phyloP scores from a whole-genome alignment of 2,888 invertebrate species.

The Xestia sexstrigata region DNA sequence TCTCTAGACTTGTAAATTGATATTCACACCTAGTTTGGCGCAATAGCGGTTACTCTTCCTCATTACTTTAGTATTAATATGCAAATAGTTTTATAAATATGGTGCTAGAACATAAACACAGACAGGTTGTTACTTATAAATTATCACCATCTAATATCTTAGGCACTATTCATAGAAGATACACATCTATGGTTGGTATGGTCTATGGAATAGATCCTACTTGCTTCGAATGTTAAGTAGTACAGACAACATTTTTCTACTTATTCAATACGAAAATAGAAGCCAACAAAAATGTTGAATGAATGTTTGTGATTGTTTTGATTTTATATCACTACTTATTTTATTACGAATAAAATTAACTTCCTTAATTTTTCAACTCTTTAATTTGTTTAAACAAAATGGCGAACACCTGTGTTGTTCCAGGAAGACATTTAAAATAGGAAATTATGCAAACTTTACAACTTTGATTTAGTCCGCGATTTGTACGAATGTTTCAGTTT shows the following conservation, averaged over 20 bases:
- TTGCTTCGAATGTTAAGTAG: slow-evolving; percentile 38
- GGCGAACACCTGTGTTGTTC: not conserved
- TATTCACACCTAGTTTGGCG: not conserved
- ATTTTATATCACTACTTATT: not conserved
- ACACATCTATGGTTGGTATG: slow-evolving; percentile 42
- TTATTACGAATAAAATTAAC: not conserved
- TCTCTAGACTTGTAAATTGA: slow-evolving; percentile 4
- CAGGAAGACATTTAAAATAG: not conserved
- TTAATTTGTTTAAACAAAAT: not conserved
- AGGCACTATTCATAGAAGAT: slow-evolving; percentile 49
- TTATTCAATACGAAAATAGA: not conserved
- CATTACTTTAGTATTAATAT: slow-evolving; percentile 24
- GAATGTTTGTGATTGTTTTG: not conserved
- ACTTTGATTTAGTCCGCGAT: not conserved
- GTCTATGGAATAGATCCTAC: slow-evolving; percentile 39
- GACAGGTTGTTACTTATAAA: slow-evolving; percentile 51
- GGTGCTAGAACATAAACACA: slow-evolving; percentile 33
- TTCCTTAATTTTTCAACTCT: not conserved
- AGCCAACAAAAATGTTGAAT: not conserved
- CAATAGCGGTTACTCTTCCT: slow-evolving; percentile 23
- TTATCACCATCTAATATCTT: slow-evolving; percentile 44
- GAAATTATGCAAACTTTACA: not conserved
- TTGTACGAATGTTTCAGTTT: not conserved
- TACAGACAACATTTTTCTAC: slow-evolving; percentile 19
- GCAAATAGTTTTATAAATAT: slow-evolving; percentile 47